Percentiles rank a stretch among this genome's conserved stretches.
These are phyloP conservation scores for Phocoena sinus DNA, from an alignment of 2,113 vertebrate species.

Conservation along the genomic window DNA sequence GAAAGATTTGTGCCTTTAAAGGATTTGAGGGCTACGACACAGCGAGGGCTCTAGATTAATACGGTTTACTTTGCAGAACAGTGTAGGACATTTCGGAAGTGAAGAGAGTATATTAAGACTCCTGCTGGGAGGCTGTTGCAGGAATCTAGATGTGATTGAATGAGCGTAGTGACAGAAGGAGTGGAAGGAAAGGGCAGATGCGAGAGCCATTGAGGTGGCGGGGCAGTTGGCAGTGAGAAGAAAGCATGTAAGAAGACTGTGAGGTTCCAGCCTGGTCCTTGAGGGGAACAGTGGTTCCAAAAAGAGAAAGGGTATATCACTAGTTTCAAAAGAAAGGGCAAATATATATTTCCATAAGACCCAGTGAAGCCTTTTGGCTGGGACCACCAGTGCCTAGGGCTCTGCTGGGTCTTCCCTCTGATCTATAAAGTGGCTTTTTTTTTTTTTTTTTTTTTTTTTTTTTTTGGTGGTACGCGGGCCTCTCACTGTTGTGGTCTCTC, in stretches of 20 bases:
- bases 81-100: background rate
- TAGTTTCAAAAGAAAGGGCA: background rate
- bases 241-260: rapidly evolving
- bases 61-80: background rate
- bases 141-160: background rate
- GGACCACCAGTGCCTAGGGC: background rate
- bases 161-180: background rate
- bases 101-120: background rate
- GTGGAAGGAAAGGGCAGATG: rapidly evolving
- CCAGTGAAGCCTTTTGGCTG: rapidly evolving
- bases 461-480: too few species aligned
- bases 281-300: rapidly evolving
- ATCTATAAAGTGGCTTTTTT: background rate
- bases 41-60: background rate
- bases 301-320: background rate
- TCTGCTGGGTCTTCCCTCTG: rapidly evolving
- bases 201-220: rapidly evolving
- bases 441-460: too few species aligned
- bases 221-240: background rate
- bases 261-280: background rate
- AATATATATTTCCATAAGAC: too few species aligned
- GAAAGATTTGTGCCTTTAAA: background rate
- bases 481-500: too few species aligned
- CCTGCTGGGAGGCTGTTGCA: background rate
- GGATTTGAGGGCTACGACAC: too few species aligned